Base-by-base conservation (phyloP, 2,797 vertebrate genomes). In the Toxotes lorentzi region DNA sequence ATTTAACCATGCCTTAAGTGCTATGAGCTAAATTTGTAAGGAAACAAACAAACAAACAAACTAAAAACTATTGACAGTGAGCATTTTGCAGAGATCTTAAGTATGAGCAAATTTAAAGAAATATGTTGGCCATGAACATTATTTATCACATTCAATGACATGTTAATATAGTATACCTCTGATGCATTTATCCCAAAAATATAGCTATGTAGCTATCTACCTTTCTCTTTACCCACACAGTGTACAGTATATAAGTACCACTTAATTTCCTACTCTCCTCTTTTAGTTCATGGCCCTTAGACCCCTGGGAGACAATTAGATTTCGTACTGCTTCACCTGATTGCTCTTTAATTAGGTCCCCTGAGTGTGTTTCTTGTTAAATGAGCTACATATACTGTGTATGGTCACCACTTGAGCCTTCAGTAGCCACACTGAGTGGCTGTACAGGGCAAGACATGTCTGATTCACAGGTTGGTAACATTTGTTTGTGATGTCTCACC, bases 261-360 rank as follows among this genome's bases (percentile, higher is more conserved):
- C 61, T 70, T 66, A 56, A 80, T 79, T 71, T 85, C 45, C 38
- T 50, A 5, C 17, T 68, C 57, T 68, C 4, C 60, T 50, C 62
- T 71, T 78, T 83, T 38, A 86, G 78, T 87, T 86, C 78, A 79
- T 34, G 70, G 70, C 69, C 80, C 54, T 79, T 30, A 85, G 62
- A 64, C 88, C 79, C 83, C n/a, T 34, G 90, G 87, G 92, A 91
- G 56, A 71, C 89, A 91, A 92, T 94, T 95, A 93, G 81, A 87
- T 89, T 84, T 66, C 3, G 69, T 75, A 85, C 88, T 78, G 76
- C 81, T 84, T 88, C 82, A 89, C 89, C 93, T 91, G 85, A 93
- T 91, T 90, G 82, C 83, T 81, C 84, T 89, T 88, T 94, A 93
- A 94, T 93, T 85, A 94, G 89, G 79, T 88, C 91, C 91, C 89